Evolutionary conservation across 1,140 invertebrate genomes (phyloP).

Genomic region (Conus ventricosus): DNA sequence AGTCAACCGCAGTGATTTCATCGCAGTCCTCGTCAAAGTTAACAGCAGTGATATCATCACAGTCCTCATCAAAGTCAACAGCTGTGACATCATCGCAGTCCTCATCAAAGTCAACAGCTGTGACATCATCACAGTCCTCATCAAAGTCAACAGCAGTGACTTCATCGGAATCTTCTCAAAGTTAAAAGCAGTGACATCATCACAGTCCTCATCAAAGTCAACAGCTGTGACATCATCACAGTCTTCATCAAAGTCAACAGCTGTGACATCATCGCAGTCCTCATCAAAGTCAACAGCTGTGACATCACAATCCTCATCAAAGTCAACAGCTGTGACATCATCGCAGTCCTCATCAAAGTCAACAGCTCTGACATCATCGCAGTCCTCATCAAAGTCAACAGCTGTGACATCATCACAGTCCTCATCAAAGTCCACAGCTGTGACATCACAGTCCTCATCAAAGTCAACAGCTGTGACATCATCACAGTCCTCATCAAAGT

Average conservation of each 20-base stretch:
- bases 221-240: neutral
- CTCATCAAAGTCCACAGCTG: neutral
- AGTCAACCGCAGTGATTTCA: no score
- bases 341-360: neutral
- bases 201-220: neutral
- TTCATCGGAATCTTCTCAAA: neutral
- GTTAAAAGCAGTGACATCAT: no score
- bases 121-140: neutral
- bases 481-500: neutral
- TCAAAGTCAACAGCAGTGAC: neutral
- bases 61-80: neutral
- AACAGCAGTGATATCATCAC: neutral
- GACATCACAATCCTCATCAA: neutral
- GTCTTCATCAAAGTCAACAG: neutral
- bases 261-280: neutral
- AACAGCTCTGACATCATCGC: neutral
- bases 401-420: neutral
- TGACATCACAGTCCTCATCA: neutral
- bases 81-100: neutral
- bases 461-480: neutral
- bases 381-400: neutral
- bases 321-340: neutral
- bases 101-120: neutral
- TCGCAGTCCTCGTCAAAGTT: no score
- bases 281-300: neutral